A percentile compares a stretch with the other conserved stretches of the same genome.
phyloP scores from a whole-genome alignment of 2,113 vertebrate species.

The Lonchura striata region DNA sequence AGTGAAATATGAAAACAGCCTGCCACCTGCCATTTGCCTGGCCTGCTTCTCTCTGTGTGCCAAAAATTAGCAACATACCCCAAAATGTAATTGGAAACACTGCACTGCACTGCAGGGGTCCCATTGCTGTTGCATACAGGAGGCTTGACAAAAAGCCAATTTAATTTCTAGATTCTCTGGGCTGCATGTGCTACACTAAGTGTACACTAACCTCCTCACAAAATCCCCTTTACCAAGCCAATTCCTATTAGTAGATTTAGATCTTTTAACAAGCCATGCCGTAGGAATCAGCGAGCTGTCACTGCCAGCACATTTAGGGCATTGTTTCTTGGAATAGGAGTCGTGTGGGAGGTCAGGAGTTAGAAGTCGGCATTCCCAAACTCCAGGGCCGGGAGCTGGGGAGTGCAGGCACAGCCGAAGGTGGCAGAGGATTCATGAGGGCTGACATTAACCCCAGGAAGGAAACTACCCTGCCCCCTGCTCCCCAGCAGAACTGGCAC shows the following conservation, averaged over 20 bases:
- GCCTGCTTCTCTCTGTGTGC: slow-evolving; percentile 31
- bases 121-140: slow-evolving; percentile 29
- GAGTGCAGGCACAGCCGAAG: fast-evolving
- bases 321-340: background rate
- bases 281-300: background rate
- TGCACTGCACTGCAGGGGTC: slow-evolving; percentile 43
- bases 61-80: slow-evolving; percentile 60
- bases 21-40: slow-evolving; percentile 64
- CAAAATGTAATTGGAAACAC: slow-evolving; percentile 66
- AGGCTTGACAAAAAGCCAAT: slow-evolving; percentile 56
- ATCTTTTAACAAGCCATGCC: background rate
- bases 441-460: background rate
- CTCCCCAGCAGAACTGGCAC: background rate
- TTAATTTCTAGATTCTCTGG: slow-evolving; percentile 50
- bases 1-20: slow-evolving; percentile 48
- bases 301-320: slow-evolving; percentile 13
- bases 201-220: background rate
- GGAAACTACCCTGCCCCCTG: fast-evolving
- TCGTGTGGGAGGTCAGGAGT: background rate
- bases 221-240: slow-evolving; percentile 35
- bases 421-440: background rate
- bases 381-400: background rate
- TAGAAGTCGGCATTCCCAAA: background rate
- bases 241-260: slow-evolving; percentile 47
- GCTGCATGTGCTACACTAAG: background rate